Evolutionary conservation across 2,797 vertebrate species (phyloP).

Genomic region (Margarornis squamiger): DNA sequence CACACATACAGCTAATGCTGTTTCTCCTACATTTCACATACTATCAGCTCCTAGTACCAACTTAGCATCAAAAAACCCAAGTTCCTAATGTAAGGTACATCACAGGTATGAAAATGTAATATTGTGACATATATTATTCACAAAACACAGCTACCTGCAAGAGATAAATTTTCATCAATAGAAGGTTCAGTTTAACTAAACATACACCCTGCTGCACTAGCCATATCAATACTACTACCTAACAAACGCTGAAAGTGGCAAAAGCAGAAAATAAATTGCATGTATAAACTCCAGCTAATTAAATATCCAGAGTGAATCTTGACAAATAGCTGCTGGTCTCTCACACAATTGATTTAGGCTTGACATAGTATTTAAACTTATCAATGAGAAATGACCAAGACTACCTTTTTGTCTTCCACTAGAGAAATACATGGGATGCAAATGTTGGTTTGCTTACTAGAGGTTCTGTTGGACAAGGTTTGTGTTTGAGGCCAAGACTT

Average conservation of each 20-base stretch:
- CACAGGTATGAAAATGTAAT: background rate
- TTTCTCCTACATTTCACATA: background rate
- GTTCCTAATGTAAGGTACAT: constrained; percentile 38
- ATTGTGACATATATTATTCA: constrained; percentile 53
- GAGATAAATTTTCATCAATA: constrained; percentile 40
- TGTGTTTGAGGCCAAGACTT: background rate
- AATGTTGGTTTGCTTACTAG: constrained; percentile 34
- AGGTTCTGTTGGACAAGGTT: background rate
- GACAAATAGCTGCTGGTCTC: constrained; percentile 14
- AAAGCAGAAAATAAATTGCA: constrained; percentile 34
- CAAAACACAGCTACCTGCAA: constrained; percentile 37
- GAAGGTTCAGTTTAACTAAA: constrained; percentile 18
- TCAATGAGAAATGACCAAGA: constrained; percentile 34
- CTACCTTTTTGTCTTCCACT: background rate
- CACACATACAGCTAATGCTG: background rate
- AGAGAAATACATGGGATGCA: constrained; percentile 5
- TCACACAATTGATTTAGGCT: background rate
- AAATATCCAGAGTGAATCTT: constrained; percentile 33
- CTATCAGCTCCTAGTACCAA: background rate
- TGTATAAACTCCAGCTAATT: constrained; percentile 32
- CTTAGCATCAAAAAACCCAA: background rate
- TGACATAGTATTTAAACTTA: constrained; percentile 44
- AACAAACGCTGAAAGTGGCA: constrained; percentile 43
- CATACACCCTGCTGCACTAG: background rate
- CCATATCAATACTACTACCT: constrained; percentile 7